Base-by-base conservation (phyloP, 2,888 invertebrate genomes). In the Ochlodes sylvanus region DNA sequence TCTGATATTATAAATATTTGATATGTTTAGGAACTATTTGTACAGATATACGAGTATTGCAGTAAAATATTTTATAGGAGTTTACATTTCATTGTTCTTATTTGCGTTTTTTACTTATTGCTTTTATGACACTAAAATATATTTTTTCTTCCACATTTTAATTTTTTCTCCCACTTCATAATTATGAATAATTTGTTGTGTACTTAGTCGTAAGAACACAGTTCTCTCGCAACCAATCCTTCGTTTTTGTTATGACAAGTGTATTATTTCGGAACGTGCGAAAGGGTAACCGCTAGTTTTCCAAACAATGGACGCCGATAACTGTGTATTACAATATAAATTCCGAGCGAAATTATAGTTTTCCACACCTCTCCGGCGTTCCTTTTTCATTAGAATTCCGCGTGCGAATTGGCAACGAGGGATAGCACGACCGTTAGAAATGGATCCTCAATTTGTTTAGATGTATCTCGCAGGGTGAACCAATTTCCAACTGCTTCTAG, bases 331-430 rank as follows among this genome's bases (percentile, higher is more conserved):
- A 86, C 89, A 88, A 89, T 88, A 87, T 83, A 81, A 84, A 90
- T 87, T 87, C 86, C 85, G 71, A 73, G 74, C 80, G 77, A 87
- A 88, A 90, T 89, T 87, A 89, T 86, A 85, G 83, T 84, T 86
- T 86, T 88, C 85, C 82, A 80, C 80, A 79, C 81, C 80, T 76
- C 78, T 77, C 78, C 79, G 71, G 72, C 73, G 75, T 77, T 74
- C 74, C 78, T 78, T 82, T 80, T 82, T 79, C 81, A 83, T 84
- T 83, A 77, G 76, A 77, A 74, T 69, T 74, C 70, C 68, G 70
- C 68, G 56, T 68, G 57, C 57, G 57, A 38, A 67, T 60, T 67
- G 54, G 44, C 66, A 55, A 44, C 47, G 61, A 67, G 67, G 67
- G 47, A 67, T 61, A 73, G 76, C 78, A 66, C 21, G 27, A 57